A percentile compares a stretch with the other conserved stretches of the same genome.
Conservation (phyloP, 2,113 vertebrate genomes). For the Eulemur rufifrons region DNA sequence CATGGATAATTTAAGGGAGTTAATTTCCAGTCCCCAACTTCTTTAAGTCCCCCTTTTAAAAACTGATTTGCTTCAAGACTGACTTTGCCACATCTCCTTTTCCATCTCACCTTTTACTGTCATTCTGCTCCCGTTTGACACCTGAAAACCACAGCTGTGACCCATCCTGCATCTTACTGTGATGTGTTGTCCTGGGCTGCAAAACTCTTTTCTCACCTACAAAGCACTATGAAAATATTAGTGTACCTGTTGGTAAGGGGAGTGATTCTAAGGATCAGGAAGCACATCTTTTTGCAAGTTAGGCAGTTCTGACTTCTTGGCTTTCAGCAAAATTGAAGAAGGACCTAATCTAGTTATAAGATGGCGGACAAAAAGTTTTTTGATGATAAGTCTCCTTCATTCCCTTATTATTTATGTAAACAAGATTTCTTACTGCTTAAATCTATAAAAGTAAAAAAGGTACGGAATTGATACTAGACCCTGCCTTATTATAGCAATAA, state of each 20-base stretch:
- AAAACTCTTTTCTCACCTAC: not conserved
- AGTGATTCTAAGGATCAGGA: not conserved
- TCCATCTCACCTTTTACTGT: not conserved
- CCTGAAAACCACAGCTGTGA: not conserved
- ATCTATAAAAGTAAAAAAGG: not conserved
- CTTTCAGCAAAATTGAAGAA: constrained; percentile 19
- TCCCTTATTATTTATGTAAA: not conserved
- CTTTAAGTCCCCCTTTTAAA: not conserved
- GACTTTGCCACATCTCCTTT: not conserved
- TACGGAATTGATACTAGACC: not conserved
- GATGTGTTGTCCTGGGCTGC: not conserved
- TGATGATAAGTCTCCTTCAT: not conserved
- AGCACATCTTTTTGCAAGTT: not conserved
- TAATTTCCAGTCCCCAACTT: not conserved
- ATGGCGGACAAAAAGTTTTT: constrained; percentile 3
- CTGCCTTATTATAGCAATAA: not conserved
- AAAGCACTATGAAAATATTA: not conserved
- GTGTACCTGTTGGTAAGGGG: not conserved
- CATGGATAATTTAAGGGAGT: not conserved
- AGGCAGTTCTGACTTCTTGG: not conserved
- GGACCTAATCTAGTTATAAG: not conserved
- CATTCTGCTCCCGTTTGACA: not conserved
- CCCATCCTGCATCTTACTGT: not conserved
- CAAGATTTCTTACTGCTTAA: not conserved
- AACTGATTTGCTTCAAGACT: not conserved